phyloP scores from a whole-genome alignment of 2,888 invertebrate genomes.

The Lordiphosa andalusiaca region DNA sequence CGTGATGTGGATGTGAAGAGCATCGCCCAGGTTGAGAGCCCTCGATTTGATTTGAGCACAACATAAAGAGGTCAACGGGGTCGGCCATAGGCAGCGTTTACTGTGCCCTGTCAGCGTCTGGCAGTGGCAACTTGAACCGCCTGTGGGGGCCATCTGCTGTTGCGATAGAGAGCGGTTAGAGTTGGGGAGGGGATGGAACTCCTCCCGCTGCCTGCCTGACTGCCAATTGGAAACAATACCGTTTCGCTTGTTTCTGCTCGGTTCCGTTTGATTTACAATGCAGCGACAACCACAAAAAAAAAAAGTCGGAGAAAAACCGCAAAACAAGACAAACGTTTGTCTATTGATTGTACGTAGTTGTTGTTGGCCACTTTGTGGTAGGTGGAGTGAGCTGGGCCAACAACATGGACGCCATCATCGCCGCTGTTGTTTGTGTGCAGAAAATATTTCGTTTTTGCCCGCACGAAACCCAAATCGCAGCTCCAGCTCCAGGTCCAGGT shows the following conservation, averaged over 20 bases:
- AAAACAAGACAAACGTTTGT: conserved; percentile 63
- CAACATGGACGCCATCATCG: conserved; percentile 75
- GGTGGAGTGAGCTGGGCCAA: conserved; percentile 69
- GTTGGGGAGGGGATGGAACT: conserved; percentile 33
- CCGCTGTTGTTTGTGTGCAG: conserved; percentile 27
- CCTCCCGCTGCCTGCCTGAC: conserved; percentile 51
- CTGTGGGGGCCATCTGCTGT: conserved; percentile 58
- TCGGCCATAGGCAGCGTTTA: conserved; percentile 42
- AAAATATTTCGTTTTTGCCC: conserved; percentile 41
- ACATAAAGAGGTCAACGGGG: conserved; percentile 67
- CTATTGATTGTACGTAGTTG: conserved; percentile 63
- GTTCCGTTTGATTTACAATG: conserved; percentile 75
- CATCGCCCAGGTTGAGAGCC: conserved; percentile 70
- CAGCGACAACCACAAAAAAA: conserved; percentile 20
- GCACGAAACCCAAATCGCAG: conserved; percentile 56
- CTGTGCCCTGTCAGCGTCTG: conserved; percentile 55
- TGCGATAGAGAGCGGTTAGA: conserved; percentile 3
- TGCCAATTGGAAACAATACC: conserved; percentile 75
- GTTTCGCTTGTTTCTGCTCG: conserved; percentile 65
- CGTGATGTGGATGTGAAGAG: conserved; percentile 60
- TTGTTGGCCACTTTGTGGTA: conserved; percentile 67
- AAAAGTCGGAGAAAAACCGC: conserved; percentile 23
- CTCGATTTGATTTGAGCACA: conserved; percentile 70
- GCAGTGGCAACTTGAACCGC: conserved; percentile 71
- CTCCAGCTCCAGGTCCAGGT: conserved; percentile 33